A percentile compares a stretch with the other conserved stretches of the same genome.
Conservation (phyloP, 2,888 invertebrate genomes). For the Emmelina monodactyla region DNA sequence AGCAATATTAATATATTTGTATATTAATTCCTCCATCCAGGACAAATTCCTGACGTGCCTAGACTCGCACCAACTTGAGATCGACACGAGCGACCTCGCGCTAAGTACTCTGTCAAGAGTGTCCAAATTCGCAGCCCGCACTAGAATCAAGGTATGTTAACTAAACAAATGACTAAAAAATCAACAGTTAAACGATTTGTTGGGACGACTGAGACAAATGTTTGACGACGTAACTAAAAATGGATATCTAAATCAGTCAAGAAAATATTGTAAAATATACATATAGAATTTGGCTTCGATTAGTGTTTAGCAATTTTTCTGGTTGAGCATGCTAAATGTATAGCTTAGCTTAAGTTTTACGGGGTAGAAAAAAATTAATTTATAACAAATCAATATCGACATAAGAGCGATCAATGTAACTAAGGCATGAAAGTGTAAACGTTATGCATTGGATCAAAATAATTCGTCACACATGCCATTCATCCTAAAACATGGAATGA, state of each 20-base stretch:
- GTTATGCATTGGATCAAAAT: conserved; percentile 19
- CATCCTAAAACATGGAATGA: conserved; percentile 6
- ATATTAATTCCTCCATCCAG: no score
- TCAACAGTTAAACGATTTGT: no score
- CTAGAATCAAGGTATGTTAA: conserved; percentile 76
- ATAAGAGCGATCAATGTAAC: conserved; percentile 30
- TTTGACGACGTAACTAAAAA: no score
- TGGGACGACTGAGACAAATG: no score
- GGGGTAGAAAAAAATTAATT: no score
- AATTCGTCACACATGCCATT: conserved; percentile 5
- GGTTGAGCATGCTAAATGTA: no score
- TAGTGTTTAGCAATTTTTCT: no score
- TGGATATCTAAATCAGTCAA: no score
- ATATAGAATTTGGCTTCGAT: no score
- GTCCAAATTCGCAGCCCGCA: conserved; percentile 86
- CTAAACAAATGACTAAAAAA: no score
- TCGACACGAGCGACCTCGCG: conserved; percentile 87
- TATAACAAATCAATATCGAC: background rate
- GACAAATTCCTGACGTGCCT: conserved; percentile 81
- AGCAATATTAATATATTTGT: conserved; percentile 3
- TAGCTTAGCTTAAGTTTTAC: no score
- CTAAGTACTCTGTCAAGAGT: conserved; percentile 90
- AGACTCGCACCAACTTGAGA: conserved; percentile 84
- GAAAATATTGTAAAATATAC: no score
- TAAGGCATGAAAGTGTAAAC: conserved; percentile 44